Base-by-base conservation (phyloP, 2,888 invertebrate species). In the Melikaiella ostensackeni region DNA sequence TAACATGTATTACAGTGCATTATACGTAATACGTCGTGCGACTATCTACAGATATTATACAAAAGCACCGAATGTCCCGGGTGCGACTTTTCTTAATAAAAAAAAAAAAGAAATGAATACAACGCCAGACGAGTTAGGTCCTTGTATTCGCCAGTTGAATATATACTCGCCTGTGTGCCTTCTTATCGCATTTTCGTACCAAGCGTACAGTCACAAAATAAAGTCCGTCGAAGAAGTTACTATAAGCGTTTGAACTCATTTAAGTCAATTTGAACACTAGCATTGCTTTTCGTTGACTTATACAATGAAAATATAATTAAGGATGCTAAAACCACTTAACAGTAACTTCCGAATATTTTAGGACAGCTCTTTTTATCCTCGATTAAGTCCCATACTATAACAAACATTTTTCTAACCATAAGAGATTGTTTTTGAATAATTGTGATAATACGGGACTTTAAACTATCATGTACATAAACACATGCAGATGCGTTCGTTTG, bases 11-110 rank as follows among this genome's bases (percentile, higher is more conserved):
- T 88, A 88, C 87, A 86, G 88, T 89, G 90, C 89, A 87, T 87
- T 82, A 86, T 88, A 87, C 86, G 87, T 87, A 83, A 86, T 87
- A 87, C 82, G 86, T 85, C 85, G 88, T 89, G 88, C 88, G 84
- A 85, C 88, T 90, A 90, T 91, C 91, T 91, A 91, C 90, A 90
- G 83, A 82, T 91, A 90, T 90, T 75, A 89, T 90, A 90, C 90
- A 90, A 89, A 87, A 86, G 82, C 83, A 84, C 86, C 85, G 84
- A 84, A 85, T 84, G 82, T 84, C 80, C 84, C 81, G 82, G 84
- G 81, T 84, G 83, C 81, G 83, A 80, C 81, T 78, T 82, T 81
- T 78, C 74, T 77, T 78, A 21, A 46, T 30, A 66, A 35, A 59
- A 38, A 62, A 16, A 70, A 62, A 30, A 76, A 66, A 38, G 24